Base-by-base conservation (phyloP, 2,888 invertebrate genomes). In the Cosmia trapezina region DNA sequence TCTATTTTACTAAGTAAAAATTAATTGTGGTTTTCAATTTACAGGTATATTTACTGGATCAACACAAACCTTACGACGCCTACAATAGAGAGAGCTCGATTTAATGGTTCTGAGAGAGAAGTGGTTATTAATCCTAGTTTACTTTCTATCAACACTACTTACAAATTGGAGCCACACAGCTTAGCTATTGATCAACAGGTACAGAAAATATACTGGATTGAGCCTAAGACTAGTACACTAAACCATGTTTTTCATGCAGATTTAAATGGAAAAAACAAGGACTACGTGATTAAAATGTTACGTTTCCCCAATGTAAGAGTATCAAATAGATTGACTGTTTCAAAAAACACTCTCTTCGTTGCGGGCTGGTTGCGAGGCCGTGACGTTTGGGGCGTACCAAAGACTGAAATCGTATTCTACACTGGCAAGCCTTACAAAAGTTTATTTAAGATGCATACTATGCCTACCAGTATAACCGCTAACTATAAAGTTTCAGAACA, bases 31-130 rank as follows among this genome's bases (percentile, higher is more conserved):
- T 57, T 45, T 70, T 49, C 5, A 49, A 75, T 73, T 94, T 95
- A 49, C 91, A 97, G 98, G 66, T 97, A 97, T 80, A 94, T 99
- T 76, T 99, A 98, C 91, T 99, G 99, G 98, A 98, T 98, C 8
- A 99, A 98, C 93, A 97, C 97, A 86, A 97, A 98, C 88, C 93
- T 95, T n/a, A 93, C 94, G n/a, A 96, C 28, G 28, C 28, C 28
- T 28, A 28, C 28, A 28, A 28, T 28, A 28, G 28, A 28, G 28
- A 28, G 28, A 28, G 28, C 28, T 28, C 28, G 28, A 28, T 28
- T 28, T 28, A 28, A 28, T 28, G 28, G 28, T 3, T 28, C 28
- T 1, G 28, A 28, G 28, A 28, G 28, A 28, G 28, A 28, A 28
- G 28, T 28, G 1, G 28, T 28, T 28, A 28, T 28, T 28, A 28